phyloP scores from a whole-genome alignment of 30 jellyfish, hydroid and myxozoan species.

The Aurelia aurita complex sp. Pacific region DNA sequence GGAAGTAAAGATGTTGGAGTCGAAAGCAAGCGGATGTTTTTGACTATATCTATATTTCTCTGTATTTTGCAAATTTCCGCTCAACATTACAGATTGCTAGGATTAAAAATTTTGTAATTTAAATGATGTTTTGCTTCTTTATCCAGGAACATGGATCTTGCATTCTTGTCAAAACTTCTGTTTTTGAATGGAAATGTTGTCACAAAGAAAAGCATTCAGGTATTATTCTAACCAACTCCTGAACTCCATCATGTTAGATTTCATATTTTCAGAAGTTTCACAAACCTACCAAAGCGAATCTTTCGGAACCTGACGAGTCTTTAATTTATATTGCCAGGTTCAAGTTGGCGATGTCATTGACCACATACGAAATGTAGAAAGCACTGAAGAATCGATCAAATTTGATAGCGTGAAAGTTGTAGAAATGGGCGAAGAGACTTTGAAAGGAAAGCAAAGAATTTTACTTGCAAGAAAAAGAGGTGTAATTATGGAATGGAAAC shows the following conservation, averaged over 20 bases:
- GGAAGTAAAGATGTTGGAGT: too few species aligned
- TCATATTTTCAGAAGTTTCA: too few species aligned
- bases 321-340: constrained; percentile 34
- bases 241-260: too few species aligned
- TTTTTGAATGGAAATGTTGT: constrained; percentile 75
- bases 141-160: constrained; percentile 52
- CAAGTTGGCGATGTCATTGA: constrained; percentile 84
- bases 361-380: constrained; percentile 51
- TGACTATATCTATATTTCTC: too few species aligned
- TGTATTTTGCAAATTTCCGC: too few species aligned
- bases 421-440: constrained; percentile 59
- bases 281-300: too few species aligned
- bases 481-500: constrained; percentile 28
- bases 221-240: not conserved
- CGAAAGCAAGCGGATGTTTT: too few species aligned
- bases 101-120: too few species aligned
- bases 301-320: too few species aligned
- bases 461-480: constrained; percentile 47
- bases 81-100: too few species aligned
- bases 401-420: constrained; percentile 63
- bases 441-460: constrained; percentile 71
- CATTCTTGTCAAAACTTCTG: constrained; percentile 55
- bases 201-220: constrained; percentile 75
- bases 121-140: too few species aligned
- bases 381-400: constrained; percentile 30